phyloP scores from a whole-genome alignment of 35 echinoderm and acorn worm genomes.

The Holothuria glaberrima region DNA sequence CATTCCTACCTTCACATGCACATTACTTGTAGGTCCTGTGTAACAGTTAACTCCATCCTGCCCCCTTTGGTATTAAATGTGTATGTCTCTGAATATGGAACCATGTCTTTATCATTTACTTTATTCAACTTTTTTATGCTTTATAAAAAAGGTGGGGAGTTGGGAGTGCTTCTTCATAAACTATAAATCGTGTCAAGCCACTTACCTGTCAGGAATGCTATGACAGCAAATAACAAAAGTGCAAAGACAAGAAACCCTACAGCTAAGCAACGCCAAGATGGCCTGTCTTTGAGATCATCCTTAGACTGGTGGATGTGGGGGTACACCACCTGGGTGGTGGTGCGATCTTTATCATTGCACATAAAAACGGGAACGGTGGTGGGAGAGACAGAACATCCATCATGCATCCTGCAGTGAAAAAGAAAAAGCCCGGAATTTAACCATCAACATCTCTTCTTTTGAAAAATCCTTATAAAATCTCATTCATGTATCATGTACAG shows the following conservation, averaged over 20 bases:
- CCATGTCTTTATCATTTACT: no score
- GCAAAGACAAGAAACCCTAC: slow-evolving; percentile 72
- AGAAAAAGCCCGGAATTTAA: not conserved
- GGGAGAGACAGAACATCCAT: slow-evolving; percentile 21
- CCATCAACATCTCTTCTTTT: no score
- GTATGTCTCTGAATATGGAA: no score
- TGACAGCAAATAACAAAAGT: slow-evolving; percentile 66
- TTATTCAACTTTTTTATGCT: no score
- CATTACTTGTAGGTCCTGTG: no score
- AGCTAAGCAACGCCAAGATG: slow-evolving; percentile 81
- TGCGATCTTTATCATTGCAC: slow-evolving; percentile 66
- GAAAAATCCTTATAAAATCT: no score
- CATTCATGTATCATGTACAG: no score
- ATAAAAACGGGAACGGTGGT: slow-evolving; percentile 35
- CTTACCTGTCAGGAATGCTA: slow-evolving; percentile 88
- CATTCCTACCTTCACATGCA: no score
- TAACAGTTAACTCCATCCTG: no score
- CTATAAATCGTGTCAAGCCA: not conserved
- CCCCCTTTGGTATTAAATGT: no score
- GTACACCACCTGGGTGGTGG: slow-evolving; percentile 52
- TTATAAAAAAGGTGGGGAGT: no score
- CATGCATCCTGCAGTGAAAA: slow-evolving; percentile 6
- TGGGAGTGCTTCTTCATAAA: not conserved
- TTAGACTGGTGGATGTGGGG: slow-evolving; percentile 59
- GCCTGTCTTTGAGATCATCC: slow-evolving; percentile 70